Evolutionary conservation across 2,797 vertebrate genomes (phyloP).

Genomic region (Botia kubotai): DNA sequence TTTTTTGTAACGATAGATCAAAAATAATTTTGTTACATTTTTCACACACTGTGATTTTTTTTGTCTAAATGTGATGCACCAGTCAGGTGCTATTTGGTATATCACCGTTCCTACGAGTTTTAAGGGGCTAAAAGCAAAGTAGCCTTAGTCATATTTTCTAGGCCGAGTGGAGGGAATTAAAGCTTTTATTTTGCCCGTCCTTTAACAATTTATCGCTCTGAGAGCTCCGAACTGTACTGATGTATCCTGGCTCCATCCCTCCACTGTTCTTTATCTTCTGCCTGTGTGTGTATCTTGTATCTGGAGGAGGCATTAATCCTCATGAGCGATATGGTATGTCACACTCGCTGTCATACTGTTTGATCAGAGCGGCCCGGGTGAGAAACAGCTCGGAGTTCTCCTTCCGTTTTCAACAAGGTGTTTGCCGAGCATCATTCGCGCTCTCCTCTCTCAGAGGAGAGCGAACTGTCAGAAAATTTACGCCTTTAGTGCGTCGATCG

Average conservation of each 20-base stretch:
- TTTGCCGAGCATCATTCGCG: slow-evolving; percentile 7
- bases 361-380: slow-evolving; percentile 54
- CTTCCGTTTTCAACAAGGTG: slow-evolving; percentile 13
- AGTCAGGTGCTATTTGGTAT: background rate
- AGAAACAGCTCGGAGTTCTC: slow-evolving; percentile 42
- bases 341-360: slow-evolving; percentile 56
- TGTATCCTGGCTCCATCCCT: slow-evolving; percentile 52
- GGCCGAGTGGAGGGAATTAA: slow-evolving; percentile 4
- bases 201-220: slow-evolving; percentile 28
- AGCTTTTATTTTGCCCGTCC: slow-evolving; percentile 38
- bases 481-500: slow-evolving; percentile 4
- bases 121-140: slow-evolving; percentile 11
- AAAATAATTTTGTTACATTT: no score
- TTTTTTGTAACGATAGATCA: no score
- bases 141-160: background rate
- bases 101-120: background rate
- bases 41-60: no score
- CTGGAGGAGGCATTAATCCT: slow-evolving; percentile 59
- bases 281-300: slow-evolving; percentile 35
- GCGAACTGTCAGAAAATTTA: slow-evolving; percentile 11
- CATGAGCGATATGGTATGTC: slow-evolving; percentile 58
- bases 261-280: slow-evolving; percentile 55
- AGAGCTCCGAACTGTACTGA: slow-evolving; percentile 49
- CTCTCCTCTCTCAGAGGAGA: background rate
- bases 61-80: background rate